phyloP scores from a whole-genome alignment of 2,113 vertebrate species.

The Montifringilla adamsi region DNA sequence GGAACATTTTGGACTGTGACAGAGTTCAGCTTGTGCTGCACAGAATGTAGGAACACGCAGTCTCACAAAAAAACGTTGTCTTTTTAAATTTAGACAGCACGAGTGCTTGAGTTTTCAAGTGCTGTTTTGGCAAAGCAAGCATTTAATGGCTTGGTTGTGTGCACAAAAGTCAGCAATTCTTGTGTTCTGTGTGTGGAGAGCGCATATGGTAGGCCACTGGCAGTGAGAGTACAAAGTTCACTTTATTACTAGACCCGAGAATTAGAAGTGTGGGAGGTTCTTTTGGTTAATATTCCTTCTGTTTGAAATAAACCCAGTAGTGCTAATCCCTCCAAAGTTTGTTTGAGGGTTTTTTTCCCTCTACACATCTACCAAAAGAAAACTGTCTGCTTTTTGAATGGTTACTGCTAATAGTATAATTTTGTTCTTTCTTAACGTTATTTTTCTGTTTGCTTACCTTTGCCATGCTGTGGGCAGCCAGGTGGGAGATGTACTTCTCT shows the following conservation, averaged over 20 bases:
- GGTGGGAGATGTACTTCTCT: constrained; percentile 88
- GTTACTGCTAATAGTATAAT: neutral
- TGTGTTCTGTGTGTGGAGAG: neutral
- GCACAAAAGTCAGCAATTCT: neutral
- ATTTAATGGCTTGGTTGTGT: neutral
- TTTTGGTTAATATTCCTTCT: neutral
- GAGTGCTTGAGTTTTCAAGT: neutral
- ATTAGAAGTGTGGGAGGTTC: neutral
- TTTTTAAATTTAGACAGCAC: neutral
- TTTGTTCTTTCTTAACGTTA: neutral
- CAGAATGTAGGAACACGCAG: fast-evolving
- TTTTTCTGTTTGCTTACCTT: neutral
- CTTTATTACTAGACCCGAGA: neutral
- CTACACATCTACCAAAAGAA: neutral
- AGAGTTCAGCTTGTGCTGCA: fast-evolving
- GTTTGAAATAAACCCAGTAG: neutral
- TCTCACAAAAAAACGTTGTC: neutral
- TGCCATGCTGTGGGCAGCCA: constrained; percentile 59
- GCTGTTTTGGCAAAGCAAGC: neutral
- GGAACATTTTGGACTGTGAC: neutral
- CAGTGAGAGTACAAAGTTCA: neutral
- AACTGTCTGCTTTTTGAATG: neutral
- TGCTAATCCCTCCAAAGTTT: neutral
- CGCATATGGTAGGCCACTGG: neutral
- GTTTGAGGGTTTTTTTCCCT: neutral